Conservation (phyloP, 2,113 vertebrate species). For the Oncorhynchus masou region DNA sequence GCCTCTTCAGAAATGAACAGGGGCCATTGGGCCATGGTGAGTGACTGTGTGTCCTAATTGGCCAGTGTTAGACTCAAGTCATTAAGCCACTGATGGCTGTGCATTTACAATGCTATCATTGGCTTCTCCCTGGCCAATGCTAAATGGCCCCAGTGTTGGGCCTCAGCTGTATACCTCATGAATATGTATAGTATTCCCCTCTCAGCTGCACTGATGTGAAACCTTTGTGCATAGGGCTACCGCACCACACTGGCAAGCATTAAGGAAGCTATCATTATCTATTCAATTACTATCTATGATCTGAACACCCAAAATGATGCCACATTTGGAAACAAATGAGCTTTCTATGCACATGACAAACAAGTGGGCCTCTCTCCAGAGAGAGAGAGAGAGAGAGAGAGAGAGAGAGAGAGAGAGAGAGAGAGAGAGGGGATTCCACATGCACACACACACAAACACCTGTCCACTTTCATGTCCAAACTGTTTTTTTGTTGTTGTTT, state of each 20-base stretch:
- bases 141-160: slow-evolving; percentile 64
- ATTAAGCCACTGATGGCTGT: slow-evolving; percentile 49
- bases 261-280: slow-evolving; percentile 55
- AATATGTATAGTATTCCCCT: slow-evolving; percentile 62
- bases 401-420: too few relatives aligned
- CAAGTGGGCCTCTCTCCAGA: background rate
- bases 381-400: background rate
- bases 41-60: slow-evolving; percentile 44
- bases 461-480: background rate
- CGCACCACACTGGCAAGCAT: slow-evolving; percentile 41
- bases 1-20: slow-evolving; percentile 37
- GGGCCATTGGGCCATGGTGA: slow-evolving; percentile 9
- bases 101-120: slow-evolving; percentile 60
- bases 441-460: background rate
- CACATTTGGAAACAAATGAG: background rate
- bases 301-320: background rate
- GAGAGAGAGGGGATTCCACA: too few relatives aligned
- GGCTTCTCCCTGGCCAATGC: slow-evolving; percentile 51
- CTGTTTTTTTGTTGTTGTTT: too few relatives aligned
- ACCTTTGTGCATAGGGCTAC: slow-evolving; percentile 25
- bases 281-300: background rate
- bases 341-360: background rate
- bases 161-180: slow-evolving; percentile 59
- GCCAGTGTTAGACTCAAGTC: slow-evolving; percentile 49
- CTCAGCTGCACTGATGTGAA: slow-evolving; percentile 26